Evolutionary conservation across 2,888 invertebrate genomes (phyloP), one percentile per base, ranked within the genome.

Genomic region (Drosophila barbarae): DNA sequence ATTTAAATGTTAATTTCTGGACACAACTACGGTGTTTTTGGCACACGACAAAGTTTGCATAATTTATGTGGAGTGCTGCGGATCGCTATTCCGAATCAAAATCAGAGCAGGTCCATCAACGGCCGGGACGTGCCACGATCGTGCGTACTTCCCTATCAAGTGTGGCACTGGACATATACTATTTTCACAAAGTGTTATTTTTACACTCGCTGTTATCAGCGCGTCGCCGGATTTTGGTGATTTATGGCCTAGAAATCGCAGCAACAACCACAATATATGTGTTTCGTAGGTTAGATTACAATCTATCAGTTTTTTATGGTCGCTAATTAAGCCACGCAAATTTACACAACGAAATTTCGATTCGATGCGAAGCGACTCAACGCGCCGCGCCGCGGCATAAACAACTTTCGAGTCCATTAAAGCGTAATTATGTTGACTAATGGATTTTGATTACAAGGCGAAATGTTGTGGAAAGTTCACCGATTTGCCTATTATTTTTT

Each of bases 41-140:
- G 83, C 80, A 84, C 85, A 82, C 84, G 85, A 79, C 80, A 84
- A 75, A 79, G 65, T 72, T 52, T 68, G 85, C 75, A 77, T 79
- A 72, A 67, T 67, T 82, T 75, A 75, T 77, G 71, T 65, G 44
- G 51, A 28, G 50, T 38, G 49, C 35, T 38, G 49, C 35, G 51
- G 51, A 59, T 59, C 53, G 30, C 35, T 32, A 42, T 70, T 75
- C 50, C n/a, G 30, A 72, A 83, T 44, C 46, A 23, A 71, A 81
- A 81, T 77, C 73, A 70, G 72, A 75, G 75, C 85, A 76, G 21
- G 39, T 52, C 52, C 55, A 69, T 49, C 63, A 63, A 56, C 61
- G 44, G 51, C 32, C 41, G 32, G 51, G 54, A 72, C 74, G 70
- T 67, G 71, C 28, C 49, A 26, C 51, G 59, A 52, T 35, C 12